Percentiles rank a stretch among this genome's conserved stretches.
Evolutionary conservation across 1,140 invertebrate species (phyloP).

Genomic region (Paraescarpia echinospica): DNA sequence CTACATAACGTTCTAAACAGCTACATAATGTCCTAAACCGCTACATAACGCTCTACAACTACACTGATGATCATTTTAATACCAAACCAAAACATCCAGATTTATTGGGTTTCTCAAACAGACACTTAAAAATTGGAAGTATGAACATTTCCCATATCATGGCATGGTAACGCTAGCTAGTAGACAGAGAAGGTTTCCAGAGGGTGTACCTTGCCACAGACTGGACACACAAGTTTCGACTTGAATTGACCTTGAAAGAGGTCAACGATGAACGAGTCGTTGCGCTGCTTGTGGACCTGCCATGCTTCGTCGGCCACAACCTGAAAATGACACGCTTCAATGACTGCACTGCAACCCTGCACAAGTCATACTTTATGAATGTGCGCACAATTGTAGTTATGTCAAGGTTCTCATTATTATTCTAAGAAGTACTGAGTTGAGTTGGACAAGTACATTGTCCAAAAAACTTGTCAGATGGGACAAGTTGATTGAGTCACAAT

Average conservation of each 20-base stretch:
- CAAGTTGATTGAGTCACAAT: no score
- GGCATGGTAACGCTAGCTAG: background rate
- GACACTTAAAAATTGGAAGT: background rate
- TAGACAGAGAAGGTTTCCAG: constrained; percentile 1
- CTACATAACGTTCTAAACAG: no score
- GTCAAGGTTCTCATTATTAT: no score
- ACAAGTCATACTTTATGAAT: no score
- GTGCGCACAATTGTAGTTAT: no score
- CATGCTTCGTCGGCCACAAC: constrained; percentile 65
- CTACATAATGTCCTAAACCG: no score
- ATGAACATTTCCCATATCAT: background rate
- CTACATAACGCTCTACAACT: no score
- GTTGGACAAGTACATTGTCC: no score
- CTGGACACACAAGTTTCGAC: constrained; percentile 61
- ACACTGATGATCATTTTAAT: background rate
- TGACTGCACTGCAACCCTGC: no score
- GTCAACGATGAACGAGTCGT: constrained; percentile 70
- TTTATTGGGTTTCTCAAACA: background rate
- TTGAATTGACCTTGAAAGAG: constrained; percentile 66
- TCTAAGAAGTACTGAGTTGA: no score
- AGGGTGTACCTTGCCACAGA: constrained; percentile 58
- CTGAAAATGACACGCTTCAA: constrained; percentile 32
- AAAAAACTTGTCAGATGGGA: no score
- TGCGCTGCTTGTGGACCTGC: constrained; percentile 65
- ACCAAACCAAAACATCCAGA: background rate